Evolutionary conservation across 2,888 invertebrate genomes (phyloP), one percentile per base, ranked within the genome.

Genomic region (Dichetophora obliterata): DNA sequence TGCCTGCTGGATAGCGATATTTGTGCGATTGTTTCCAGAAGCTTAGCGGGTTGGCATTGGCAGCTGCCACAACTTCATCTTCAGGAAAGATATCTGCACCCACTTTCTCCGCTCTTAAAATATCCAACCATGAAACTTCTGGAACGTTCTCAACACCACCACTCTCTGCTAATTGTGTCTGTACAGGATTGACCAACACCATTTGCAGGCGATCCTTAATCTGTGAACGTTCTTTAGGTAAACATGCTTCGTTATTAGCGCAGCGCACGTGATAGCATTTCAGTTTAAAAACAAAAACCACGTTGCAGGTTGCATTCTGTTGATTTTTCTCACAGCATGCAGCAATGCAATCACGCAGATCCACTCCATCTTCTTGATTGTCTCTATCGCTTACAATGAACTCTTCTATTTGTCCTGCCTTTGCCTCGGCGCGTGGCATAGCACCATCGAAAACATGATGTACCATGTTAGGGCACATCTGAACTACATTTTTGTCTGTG

Each of bases 201-300:
- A 96, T 94, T 76, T 92, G 92, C 0, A 94, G 92, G 83, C 93
- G 92, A 52, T 92, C 91, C 9, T 91, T 90, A 81, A 92, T 90
- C 81, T 93, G 93, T 9, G 90, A 88, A 61, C 92, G 91, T 63
- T 91, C 90, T 22, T 93, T 90, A 0, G 95, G 95, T 80, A 93
- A 84, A 83, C 95, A 96, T 43, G 93, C 89, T 84, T 94, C 93
- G 84, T 94, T 93, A 82, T 91, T 93, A 5, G 89, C 90, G 88
- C 95, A 95, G 77, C 92, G 91, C 22, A 96, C 92, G 88, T 95
- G 94, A 86, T 93, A 96, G 86, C 96, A 96, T 79, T 93, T 93
- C 24, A 91, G 89, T 84, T 95, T 93, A 82, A 92, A 93, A 88
- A 95, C 93, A 85, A 96, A 93, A 4, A 94, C 95, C 79, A 95